Base-by-base conservation (phyloP, 2,888 invertebrate species). In the Lithophane socia region DNA sequence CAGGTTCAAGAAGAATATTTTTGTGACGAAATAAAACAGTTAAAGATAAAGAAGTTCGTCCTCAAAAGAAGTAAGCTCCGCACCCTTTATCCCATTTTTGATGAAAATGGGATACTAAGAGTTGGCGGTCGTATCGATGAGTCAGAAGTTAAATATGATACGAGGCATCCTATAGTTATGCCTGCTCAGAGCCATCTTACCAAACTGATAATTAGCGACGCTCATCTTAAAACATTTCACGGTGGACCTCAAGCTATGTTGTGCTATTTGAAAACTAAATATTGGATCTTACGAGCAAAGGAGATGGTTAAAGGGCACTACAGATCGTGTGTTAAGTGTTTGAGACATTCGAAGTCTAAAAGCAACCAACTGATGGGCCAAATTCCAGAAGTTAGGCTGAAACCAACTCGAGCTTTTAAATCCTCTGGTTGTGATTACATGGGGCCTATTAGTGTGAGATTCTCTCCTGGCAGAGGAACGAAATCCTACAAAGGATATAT, bases 181-280 rank as follows among this genome's bases (percentile, higher is more conserved):
- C n/a, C 64, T 21, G 42, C 42, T 42, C 42, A 64, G 64, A 64
- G 42, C 0, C 44, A n/a, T 65, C 65, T 64, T 64, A 44, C n/a
- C 64, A n/a, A n/a, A 8, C 64, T 64, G 3, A n/a, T 64, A 64
- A n/a, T 64, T 65, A 44, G n/a, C 8, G 64, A 64, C 44, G 64
- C 42, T 3, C 42, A 64, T 64, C 2, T 37, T 13, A 64, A 42
- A 44, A 65, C 65, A 9, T 4, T 29, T 18, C 52, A 52, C 2
- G 52, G 52, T 0, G 52, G 52, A 18, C 52, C 8, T 7, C 52
- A 18, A 52, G 8, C 18, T 18, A 52, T 18, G 52, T 18, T 52
- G 18, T 18, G 18, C 8, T 52, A 52, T 18, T 8, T 52, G 0
- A 52, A 18, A 18, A 8, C 52, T 2, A 52, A 52, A 18, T 18